Conservation (phyloP, 2,797 vertebrate species). For the Rhabdophis nuchalis region DNA sequence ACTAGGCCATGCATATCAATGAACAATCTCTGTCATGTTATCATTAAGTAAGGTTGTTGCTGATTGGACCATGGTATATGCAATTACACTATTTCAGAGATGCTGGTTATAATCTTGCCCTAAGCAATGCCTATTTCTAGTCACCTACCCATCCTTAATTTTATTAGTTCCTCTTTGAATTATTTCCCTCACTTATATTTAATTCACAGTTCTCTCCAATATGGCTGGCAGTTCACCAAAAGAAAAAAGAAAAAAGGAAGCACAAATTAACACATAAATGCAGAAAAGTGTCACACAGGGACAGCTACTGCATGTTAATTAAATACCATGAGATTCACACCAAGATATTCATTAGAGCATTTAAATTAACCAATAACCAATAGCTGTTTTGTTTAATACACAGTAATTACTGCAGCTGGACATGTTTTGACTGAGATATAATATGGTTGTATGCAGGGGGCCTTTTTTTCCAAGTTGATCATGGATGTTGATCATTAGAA, state of each 20-base stretch:
- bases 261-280: conserved; percentile 40
- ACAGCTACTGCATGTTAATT: conserved; percentile 39
- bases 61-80: background rate
- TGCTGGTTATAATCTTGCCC: background rate
- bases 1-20: background rate
- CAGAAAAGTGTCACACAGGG: conserved; percentile 38
- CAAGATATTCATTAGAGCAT: conserved; percentile 40
- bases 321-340: conserved; percentile 37
- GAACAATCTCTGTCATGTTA: background rate
- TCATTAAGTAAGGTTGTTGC: background rate
- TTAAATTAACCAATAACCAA: conserved; percentile 42
- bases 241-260: conserved; percentile 5
- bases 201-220: conserved; percentile 28
- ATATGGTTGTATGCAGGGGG: conserved; percentile 10
- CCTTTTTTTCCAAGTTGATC: background rate
- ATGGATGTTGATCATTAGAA: background rate
- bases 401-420: conserved; percentile 38
- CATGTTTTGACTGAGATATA: conserved; percentile 31
- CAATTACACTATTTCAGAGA: background rate
- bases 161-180: conserved; percentile 13
- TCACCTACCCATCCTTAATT: conserved; percentile 3
- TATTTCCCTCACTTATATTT: conserved; percentile 18
- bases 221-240: conserved; percentile 34
- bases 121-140: background rate
- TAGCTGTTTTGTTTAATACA: conserved; percentile 39